Percentiles rank a stretch among this genome's conserved stretches.
Conservation (phyloP, 2,888 invertebrate genomes). For the Lasioglossum oenotherae region DNA sequence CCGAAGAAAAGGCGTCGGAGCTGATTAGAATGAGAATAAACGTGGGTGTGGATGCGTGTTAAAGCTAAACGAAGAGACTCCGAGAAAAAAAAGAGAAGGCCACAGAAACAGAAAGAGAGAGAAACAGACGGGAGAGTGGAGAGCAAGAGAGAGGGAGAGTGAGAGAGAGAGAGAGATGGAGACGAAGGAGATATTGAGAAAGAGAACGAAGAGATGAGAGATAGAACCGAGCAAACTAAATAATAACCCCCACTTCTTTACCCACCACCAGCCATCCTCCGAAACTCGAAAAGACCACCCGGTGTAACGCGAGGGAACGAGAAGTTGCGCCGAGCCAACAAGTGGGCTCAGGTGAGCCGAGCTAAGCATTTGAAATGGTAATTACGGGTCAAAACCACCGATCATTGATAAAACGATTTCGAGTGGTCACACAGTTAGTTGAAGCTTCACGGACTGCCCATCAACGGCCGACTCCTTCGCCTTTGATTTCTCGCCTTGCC, state of each 20-base stretch:
- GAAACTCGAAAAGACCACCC: constrained; percentile 82
- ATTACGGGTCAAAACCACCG: constrained; percentile 76
- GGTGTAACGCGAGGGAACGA: constrained; percentile 77
- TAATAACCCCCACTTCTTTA: constrained; percentile 80
- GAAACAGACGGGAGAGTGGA: constrained; percentile 20
- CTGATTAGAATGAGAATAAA: constrained; percentile 82
- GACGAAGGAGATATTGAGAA: constrained; percentile 30
- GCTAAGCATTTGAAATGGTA: constrained; percentile 83
- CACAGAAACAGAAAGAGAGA: constrained; percentile 14
- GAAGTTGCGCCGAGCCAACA: constrained; percentile 71
- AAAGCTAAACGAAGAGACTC: constrained; percentile 52
- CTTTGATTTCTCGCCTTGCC: not conserved
- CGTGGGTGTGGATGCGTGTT: constrained; percentile 77
- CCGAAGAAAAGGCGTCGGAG: constrained; percentile 73
- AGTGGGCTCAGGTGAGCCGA: constrained; percentile 76
- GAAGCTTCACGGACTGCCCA: constrained; percentile 53
- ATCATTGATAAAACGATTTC: constrained; percentile 79
- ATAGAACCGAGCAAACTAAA: constrained; percentile 83
- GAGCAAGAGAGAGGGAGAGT: constrained; percentile 72
- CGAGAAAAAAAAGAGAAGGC: constrained; percentile 30
- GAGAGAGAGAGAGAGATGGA: not conserved
- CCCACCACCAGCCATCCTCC: constrained; percentile 67
- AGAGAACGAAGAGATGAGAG: constrained; percentile 78
- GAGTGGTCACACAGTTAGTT: constrained; percentile 69
- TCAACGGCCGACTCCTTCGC: constrained; percentile 24